phyloP scores from a whole-genome alignment of 2,888 invertebrate genomes.

The Acanthococcus lagerstroemiae region DNA sequence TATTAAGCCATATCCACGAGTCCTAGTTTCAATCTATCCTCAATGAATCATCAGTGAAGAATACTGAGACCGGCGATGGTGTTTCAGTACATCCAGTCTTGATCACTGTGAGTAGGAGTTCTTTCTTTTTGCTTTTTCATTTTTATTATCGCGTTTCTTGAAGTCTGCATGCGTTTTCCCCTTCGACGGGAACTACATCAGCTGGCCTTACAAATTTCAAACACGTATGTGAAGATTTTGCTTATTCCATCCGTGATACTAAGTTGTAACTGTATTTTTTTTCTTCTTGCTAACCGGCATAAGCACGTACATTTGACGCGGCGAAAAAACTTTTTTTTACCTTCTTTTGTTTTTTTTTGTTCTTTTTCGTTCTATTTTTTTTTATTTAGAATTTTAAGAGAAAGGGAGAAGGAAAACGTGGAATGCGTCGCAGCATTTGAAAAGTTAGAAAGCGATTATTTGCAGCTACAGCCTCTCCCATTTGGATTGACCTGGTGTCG shows the following conservation, averaged over 20 bases:
- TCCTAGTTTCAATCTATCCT: too few relatives aligned
- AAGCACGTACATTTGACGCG: slow-evolving; percentile 27
- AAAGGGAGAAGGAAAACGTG: slow-evolving; percentile 9
- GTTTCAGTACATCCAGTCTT: too few relatives aligned
- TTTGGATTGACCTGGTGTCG: background rate
- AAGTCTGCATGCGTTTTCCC: too few relatives aligned
- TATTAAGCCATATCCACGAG: too few relatives aligned
- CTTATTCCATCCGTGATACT: slow-evolving; percentile 26
- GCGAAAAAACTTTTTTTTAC: slow-evolving; percentile 18
- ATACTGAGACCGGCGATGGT: too few relatives aligned
- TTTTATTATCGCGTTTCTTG: too few relatives aligned
- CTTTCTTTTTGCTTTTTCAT: too few relatives aligned
- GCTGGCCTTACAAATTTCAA: slow-evolving; percentile 23
- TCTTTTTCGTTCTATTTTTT: background rate
- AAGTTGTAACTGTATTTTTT: slow-evolving; percentile 26
- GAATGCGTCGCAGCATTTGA: slow-evolving; percentile 19
- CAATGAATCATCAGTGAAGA: too few relatives aligned
- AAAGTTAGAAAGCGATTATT: slow-evolving; percentile 26
- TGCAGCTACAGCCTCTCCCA: background rate
- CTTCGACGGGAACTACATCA: slow-evolving; percentile 17
- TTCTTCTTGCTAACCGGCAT: slow-evolving; percentile 11
- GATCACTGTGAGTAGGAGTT: too few relatives aligned
- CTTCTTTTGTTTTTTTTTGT: background rate
- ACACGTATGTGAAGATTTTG: slow-evolving; percentile 29
- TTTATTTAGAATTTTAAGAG: background rate